Evolutionary conservation across 2,113 vertebrate genomes (phyloP).

Genomic region (Myotis yumanensis): DNA sequence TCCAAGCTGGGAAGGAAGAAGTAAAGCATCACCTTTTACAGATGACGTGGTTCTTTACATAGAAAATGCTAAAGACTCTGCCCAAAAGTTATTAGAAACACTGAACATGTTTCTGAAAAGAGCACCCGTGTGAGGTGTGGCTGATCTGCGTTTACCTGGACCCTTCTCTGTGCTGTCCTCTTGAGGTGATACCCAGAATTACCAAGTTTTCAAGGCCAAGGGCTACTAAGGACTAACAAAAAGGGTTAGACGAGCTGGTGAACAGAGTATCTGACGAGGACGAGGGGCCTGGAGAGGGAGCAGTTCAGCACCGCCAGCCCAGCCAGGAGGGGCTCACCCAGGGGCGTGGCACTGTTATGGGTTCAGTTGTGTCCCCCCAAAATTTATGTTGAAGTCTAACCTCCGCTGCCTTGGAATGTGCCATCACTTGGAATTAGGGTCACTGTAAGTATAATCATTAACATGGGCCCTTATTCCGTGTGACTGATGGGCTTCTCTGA

Average conservation of each 20-base stretch:
- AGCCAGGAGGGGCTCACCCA: fast-evolving
- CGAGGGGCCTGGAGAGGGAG: fast-evolving
- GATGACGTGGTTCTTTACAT: not conserved
- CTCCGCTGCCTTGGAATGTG: not conserved
- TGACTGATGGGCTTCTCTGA: too few species aligned
- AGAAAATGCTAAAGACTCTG: not conserved
- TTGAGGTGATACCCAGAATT: not conserved
- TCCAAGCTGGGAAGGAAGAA: not conserved
- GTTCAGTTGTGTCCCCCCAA: not conserved
- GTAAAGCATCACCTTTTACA: not conserved
- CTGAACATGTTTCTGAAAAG: not conserved
- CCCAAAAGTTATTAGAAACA: not conserved
- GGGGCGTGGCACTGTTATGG: fast-evolving
- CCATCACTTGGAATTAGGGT: not conserved
- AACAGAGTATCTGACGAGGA: not conserved
- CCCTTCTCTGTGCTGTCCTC: not conserved
- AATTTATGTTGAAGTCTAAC: not conserved
- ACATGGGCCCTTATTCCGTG: not conserved
- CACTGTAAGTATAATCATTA: not conserved
- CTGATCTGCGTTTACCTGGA: not conserved
- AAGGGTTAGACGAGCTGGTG: not conserved
- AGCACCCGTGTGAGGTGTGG: too few species aligned
- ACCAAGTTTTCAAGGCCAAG: not conserved
- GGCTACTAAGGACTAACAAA: not conserved
- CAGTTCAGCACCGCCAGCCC: too few species aligned